phyloP scores from a whole-genome alignment of 92 coral and sea anemone genomes.

The Epizoanthus scotinus region DNA sequence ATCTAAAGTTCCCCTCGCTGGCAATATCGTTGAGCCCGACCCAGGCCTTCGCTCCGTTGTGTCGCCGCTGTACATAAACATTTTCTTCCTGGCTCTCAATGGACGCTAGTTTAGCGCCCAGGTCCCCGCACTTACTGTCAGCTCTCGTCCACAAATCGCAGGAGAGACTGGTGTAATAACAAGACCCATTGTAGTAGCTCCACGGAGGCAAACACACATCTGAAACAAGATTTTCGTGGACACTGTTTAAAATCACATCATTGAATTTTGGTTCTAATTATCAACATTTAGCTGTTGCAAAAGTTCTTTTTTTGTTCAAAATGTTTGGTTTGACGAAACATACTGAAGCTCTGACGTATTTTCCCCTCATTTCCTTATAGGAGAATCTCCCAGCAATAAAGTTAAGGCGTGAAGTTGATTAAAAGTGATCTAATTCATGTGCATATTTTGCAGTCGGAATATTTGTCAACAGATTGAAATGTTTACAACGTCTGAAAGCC shows the following conservation, averaged over 20 bases:
- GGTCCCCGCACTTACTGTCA: constrained; percentile 39
- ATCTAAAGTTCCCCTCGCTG: constrained; percentile 58
- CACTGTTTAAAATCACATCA: no score
- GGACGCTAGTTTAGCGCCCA: constrained; percentile 43
- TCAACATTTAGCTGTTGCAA: no score
- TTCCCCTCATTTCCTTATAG: no score
- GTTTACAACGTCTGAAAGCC: no score
- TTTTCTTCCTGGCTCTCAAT: constrained; percentile 57
- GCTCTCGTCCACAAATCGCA: constrained; percentile 67
- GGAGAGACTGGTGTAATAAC: constrained; percentile 56
- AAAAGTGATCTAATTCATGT: no score
- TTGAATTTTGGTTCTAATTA: no score
- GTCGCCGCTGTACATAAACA: constrained; percentile 65
- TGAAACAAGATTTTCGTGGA: neutral
- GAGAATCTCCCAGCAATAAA: no score
- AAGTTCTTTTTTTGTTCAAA: no score
- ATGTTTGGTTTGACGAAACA: no score
- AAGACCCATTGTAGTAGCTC: constrained; percentile 70
- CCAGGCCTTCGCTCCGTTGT: constrained; percentile 71
- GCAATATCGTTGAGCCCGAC: constrained; percentile 75
- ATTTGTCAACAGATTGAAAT: neutral
- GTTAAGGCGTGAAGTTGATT: no score
- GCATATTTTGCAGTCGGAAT: neutral
- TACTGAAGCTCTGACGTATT: no score
- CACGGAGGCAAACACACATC: constrained; percentile 68